These are phyloP conservation scores for Danio tinwini DNA, from an alignment of 2,797 vertebrate species.

Conservation along the genomic window DNA sequence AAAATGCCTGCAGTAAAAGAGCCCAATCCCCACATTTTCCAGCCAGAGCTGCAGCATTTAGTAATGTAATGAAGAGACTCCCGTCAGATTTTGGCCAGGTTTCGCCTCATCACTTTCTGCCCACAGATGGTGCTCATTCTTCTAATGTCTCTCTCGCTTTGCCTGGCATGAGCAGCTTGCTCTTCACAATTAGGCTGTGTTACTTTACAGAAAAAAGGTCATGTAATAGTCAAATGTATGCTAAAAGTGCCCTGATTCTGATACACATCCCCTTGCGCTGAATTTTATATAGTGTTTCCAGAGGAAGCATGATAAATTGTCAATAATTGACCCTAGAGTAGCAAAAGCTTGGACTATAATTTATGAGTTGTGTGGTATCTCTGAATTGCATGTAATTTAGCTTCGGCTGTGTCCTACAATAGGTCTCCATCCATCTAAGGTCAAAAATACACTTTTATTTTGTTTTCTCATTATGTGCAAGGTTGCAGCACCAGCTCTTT, in stretches of 20 bases:
- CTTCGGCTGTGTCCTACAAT: too few relatives aligned
- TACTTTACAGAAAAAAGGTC: conserved; percentile 51
- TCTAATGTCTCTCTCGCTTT: conserved; percentile 55
- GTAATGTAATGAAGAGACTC: conserved; percentile 49
- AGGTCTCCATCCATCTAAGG: too few relatives aligned
- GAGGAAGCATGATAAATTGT: conserved; percentile 46
- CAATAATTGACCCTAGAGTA: conserved; percentile 43
- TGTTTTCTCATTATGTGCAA: too few relatives aligned
- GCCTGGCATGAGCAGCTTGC: conserved; percentile 53
- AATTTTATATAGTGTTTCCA: conserved; percentile 44
- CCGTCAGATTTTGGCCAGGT: conserved; percentile 51
- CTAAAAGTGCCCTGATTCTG: conserved; percentile 17
- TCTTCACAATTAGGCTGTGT: conserved; percentile 52
- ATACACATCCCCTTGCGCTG: neutral
- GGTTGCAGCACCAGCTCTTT: too few relatives aligned
- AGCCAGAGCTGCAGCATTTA: conserved; percentile 48
- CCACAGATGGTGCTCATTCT: conserved; percentile 63
- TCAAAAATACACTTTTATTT: too few relatives aligned
- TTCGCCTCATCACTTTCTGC: conserved; percentile 60
- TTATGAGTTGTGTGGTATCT: conserved; percentile 27
- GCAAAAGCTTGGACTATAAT: conserved; percentile 34
- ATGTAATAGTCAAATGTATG: conserved; percentile 26
- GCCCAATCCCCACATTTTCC: neutral
- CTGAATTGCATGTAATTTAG: conserved; percentile 15
- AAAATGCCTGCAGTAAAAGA: neutral